Conservation (phyloP, 2,888 invertebrate species). For the Drosophila anceps region DNA sequence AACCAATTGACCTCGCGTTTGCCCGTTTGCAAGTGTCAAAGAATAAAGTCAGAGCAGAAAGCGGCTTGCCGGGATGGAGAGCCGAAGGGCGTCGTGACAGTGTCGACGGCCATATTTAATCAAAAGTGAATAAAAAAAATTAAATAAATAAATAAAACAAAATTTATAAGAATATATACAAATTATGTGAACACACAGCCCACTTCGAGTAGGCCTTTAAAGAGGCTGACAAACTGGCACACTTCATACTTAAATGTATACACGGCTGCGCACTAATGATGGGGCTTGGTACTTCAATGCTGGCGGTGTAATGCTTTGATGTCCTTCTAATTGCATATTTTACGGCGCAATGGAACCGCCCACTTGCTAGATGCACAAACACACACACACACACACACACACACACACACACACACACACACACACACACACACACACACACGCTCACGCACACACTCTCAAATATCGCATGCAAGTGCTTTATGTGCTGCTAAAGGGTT, state of each 20-base stretch:
- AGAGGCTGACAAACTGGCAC: conserved; percentile 37
- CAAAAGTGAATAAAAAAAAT: conserved; percentile 52
- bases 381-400: conserved; percentile 20
- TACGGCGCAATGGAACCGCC: conserved; percentile 70
- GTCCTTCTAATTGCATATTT: conserved; percentile 80
- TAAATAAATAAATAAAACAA: conserved; percentile 10
- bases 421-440: conserved; percentile 19
- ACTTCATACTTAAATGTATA: conserved; percentile 23
- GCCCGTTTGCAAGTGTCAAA: conserved; percentile 56
- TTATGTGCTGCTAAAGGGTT: conserved; percentile 62
- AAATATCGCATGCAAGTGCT: conserved; percentile 39
- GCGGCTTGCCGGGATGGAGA: not conserved
- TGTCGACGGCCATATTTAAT: conserved; percentile 52
- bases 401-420: conserved; percentile 1
- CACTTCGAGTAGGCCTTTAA: conserved; percentile 33
- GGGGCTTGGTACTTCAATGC: conserved; percentile 40
- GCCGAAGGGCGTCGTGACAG: conserved; percentile 10
- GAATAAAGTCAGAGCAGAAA: conserved; percentile 27
- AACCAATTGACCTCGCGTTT: conserved; percentile 76
- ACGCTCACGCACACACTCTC: conserved; percentile 7
- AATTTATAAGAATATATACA: conserved; percentile 43
- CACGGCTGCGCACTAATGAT: conserved; percentile 54
- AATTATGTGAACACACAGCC: conserved; percentile 50
- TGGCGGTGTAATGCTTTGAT: conserved; percentile 67
- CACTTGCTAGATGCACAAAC: conserved; percentile 33